Base-by-base conservation (phyloP, 1,140 invertebrate species). In the Acromyrmex heyeri region DNA sequence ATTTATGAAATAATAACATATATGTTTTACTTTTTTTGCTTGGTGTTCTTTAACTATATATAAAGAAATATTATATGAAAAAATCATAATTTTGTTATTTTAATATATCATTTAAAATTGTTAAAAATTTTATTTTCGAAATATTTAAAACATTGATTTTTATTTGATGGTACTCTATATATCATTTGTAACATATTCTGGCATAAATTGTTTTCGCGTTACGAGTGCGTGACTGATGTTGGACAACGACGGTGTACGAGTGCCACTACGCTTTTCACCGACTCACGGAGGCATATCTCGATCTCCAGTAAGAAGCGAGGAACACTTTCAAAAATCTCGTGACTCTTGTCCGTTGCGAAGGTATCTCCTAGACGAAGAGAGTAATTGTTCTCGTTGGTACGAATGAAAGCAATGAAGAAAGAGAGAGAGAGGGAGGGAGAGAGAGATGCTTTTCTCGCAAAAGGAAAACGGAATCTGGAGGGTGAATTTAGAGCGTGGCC, bases 401-500 rank as follows among this genome's bases (percentile, higher is more conserved):
- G 50, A 48, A 73, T 62, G 14, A 38, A 53, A 30, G 59, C 53
- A 69, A 64, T 24, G 27, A 24, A 69, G 5, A 18, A 12, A 14
- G 34, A 21, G 0, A 24, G 34, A 59, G 21, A 38, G 59, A 87
- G 38, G 69, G 44, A 72, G 53, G 83, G 59, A 85, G 12, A 65
- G 67, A 85, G 21, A 65, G 3, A 69, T 44, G 44, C 59, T 65
- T 44, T 44, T 53, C 85, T 89, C 30, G 85, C 77, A 92, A 92
- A 90, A 87, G 90, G 88, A 83, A 88, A 91, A 91, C 88, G 86
- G 91, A 89, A 87, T 90, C 90, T 50, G 14, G 89, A 44, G 92
- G 91, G 91, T 93, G 92, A 93, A 91, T 82, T 87, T 76, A 50
- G 85, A 93, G 92, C 92, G 87, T 93, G 89, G 93, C 93, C 93